Conservation (phyloP, 2,113 vertebrate genomes). For the Penelope pileata region DNA sequence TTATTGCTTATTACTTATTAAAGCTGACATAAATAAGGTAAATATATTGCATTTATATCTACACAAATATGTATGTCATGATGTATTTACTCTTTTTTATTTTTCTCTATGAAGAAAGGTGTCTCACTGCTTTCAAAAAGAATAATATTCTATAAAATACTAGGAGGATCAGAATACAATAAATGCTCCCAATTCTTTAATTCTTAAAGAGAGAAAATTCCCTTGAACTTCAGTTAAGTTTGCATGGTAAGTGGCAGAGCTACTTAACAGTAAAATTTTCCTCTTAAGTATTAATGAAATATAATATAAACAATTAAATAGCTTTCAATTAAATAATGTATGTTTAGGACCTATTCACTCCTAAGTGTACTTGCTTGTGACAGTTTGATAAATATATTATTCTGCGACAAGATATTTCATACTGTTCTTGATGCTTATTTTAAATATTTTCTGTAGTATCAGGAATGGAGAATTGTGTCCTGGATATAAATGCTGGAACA, state of each 20-base stretch:
- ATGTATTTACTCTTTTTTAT: not conserved
- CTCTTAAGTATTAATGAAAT: slow-evolving; percentile 45
- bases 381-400: slow-evolving; percentile 11
- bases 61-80: not conserved
- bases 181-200: not conserved
- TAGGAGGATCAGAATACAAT: not conserved
- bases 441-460: not conserved
- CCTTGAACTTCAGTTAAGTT: not conserved
- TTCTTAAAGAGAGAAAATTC: not conserved
- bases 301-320: slow-evolving; percentile 60
- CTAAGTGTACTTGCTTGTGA: not conserved
- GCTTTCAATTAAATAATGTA: slow-evolving; percentile 47
- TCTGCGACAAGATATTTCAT: not conserved
- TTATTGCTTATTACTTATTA: not conserved
- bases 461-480: not conserved
- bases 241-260: not conserved
- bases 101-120: not conserved
- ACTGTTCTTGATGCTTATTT: not conserved
- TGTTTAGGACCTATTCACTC: slow-evolving; percentile 17
- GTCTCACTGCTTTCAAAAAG: not conserved
- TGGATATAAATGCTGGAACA: not conserved
- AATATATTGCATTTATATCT: not conserved
- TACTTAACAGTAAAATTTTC: slow-evolving; percentile 16
- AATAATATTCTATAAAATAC: not conserved
- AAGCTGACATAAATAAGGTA: not conserved